Base-by-base conservation (phyloP, 1,140 invertebrate genomes). In the Ctenoplectra terminalis region DNA sequence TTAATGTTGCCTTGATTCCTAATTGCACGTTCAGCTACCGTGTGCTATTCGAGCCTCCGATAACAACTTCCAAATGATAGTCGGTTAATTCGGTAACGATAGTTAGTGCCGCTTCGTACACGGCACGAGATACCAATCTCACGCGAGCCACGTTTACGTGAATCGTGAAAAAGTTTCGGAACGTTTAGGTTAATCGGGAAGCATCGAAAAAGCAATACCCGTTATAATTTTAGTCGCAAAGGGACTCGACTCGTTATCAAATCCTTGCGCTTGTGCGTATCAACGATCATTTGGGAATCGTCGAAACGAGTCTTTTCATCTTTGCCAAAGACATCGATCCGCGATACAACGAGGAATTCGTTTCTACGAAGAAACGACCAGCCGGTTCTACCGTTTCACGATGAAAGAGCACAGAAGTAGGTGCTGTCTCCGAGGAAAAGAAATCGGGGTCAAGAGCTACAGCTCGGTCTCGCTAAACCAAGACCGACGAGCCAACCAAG, bases 391-490 rank as follows among this genome's bases (percentile, higher is more conserved):
- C 5, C 29, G n/a, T 71, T 40, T 17, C 13, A 1, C 31, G 26
- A 40, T 26, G 29, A 56, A 46, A 26, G 13, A 37, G 5, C 26
- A 26, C 8, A 23, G 40, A 46, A 60, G 66, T 20, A 29, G 66
- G n/a, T 43, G 67, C 46, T 48, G 34, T 77, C 75, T 77, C 63
- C 4, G 48, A 52, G 75, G 37, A 48, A 48, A 29, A 46, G 37
- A 40, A 63, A 80, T 80, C 17, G 70, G 48, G 77, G 77, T 80
- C 77, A 80, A 73, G 69, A 80, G 64, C 69, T 73, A 40, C 37
- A 58, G 34, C 58, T 50, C 63, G 74, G 66, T 58, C 67, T 63
- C 75, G 75, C 70, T 60, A 54, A 9, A 26, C 46, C 20, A n/a
- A 69, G 63, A 58, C 63, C 50, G 9, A 56, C 63, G 37, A 56